phyloP scores from a whole-genome alignment of 2,113 vertebrate genomes.

The Gasterosteus aculeatus region DNA sequence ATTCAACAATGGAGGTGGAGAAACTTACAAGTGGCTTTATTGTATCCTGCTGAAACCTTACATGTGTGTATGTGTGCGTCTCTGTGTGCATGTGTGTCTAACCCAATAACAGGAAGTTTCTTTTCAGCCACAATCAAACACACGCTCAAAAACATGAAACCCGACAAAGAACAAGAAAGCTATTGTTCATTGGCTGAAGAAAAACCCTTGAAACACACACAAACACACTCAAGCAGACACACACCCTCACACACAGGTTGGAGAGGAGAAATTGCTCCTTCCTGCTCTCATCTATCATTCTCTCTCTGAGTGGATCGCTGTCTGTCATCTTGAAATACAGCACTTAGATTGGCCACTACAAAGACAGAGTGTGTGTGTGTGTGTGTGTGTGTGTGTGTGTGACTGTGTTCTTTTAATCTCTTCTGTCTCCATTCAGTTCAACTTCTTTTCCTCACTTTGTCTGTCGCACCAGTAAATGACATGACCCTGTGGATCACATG shows the following conservation, averaged over 20 bases:
- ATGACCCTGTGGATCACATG: background rate
- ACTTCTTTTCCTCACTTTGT: background rate
- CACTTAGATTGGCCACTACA: slow-evolving; percentile 57
- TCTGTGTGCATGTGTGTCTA: background rate
- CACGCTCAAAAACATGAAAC: slow-evolving; percentile 47
- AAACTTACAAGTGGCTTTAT: slow-evolving; percentile 54
- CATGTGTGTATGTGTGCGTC: slow-evolving; percentile 28
- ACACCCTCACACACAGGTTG: background rate
- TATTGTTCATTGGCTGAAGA: slow-evolving; percentile 56
- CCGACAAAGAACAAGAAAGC: slow-evolving; percentile 59
- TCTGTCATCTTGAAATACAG: slow-evolving; percentile 67
- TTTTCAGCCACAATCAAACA: slow-evolving; percentile 14
- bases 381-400: slow-evolving; percentile 10
- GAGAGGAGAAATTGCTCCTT: slow-evolving; percentile 53
- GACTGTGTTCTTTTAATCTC: slow-evolving; percentile 27
- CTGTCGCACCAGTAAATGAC: background rate
- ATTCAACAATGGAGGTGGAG: slow-evolving; percentile 30
- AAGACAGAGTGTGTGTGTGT: background rate
- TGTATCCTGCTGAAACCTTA: slow-evolving; percentile 41
- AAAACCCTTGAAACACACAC: slow-evolving; percentile 41
- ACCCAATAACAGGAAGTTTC: slow-evolving; percentile 52
- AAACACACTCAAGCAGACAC: slow-evolving; percentile 2
- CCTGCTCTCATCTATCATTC: slow-evolving; percentile 66
- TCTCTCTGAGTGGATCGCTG: slow-evolving; percentile 60
- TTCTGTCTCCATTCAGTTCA: slow-evolving; percentile 10